Evolutionary conservation across 1,140 invertebrate species (phyloP).

Genomic region (Nixonia krombeini): DNA sequence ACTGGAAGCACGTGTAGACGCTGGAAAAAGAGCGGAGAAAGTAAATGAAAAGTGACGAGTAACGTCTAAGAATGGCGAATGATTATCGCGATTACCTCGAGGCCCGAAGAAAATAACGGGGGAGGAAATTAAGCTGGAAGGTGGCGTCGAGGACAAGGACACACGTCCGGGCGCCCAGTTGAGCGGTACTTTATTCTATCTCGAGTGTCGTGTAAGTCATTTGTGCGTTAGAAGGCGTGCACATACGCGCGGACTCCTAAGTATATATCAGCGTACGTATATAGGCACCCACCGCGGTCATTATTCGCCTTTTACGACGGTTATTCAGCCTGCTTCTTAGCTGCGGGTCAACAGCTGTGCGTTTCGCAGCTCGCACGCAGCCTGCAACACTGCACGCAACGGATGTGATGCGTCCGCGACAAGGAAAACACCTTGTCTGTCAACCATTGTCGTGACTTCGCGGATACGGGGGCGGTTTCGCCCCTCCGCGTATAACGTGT

Average conservation of each 20-base stretch:
- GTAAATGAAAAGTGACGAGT: too few relatives aligned
- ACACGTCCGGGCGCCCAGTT: constrained; percentile 30
- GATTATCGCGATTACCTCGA: too few relatives aligned
- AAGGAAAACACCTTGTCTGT: constrained; percentile 41
- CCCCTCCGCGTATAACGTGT: not conserved
- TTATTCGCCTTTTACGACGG: constrained; percentile 43
- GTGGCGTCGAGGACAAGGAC: constrained; percentile 4
- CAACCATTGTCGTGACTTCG: constrained; percentile 32
- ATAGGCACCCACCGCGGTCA: constrained; percentile 31
- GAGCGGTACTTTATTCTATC: constrained; percentile 27
- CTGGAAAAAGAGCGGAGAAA: too few relatives aligned
- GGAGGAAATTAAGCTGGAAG: not conserved
- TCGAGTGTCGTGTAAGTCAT: constrained; percentile 33
- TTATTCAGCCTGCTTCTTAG: constrained; percentile 56
- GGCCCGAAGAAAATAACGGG: constrained; percentile 35
- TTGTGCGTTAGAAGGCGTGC: constrained; percentile 6
- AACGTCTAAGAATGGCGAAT: too few relatives aligned
- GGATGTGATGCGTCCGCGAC: too few relatives aligned
- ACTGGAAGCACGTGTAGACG: too few relatives aligned
- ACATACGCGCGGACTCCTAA: constrained; percentile 15
- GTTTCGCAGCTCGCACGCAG: constrained; percentile 53
- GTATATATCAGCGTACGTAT: constrained; percentile 12
- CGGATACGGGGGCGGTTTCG: constrained; percentile 24
- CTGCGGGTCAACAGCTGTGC: constrained; percentile 62
- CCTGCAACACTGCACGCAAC: constrained; percentile 34